phyloP scores from a whole-genome alignment of 2,888 invertebrate species.

The Thalpophila matura region DNA sequence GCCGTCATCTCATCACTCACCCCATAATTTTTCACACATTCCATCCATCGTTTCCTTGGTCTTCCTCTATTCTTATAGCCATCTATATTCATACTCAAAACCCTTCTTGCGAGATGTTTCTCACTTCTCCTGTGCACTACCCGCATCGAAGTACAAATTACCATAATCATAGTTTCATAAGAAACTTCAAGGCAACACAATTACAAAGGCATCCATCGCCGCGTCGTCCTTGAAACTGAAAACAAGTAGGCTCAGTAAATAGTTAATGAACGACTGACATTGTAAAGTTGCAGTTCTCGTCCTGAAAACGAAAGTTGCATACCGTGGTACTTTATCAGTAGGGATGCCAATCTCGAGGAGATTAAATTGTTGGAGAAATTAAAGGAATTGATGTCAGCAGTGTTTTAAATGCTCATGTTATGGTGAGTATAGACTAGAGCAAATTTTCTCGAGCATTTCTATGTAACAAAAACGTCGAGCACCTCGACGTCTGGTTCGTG shows the following conservation, averaged over 20 bases:
- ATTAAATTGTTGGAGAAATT: neutral
- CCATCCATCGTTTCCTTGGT: no score
- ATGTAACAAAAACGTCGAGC: no score
- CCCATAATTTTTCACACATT: no score
- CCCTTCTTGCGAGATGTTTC: no score
- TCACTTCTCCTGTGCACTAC: no score
- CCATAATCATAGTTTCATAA: neutral
- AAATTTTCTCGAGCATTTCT: no score
- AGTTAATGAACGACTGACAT: conserved; percentile 65
- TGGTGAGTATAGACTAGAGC: no score
- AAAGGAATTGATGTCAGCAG: neutral
- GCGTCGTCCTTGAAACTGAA: conserved; percentile 54
- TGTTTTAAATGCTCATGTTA: neutral
- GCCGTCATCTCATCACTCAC: no score
- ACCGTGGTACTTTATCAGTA: conserved; percentile 43
- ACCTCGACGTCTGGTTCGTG: no score
- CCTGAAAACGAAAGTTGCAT: conserved; percentile 73
- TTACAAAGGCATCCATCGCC: neutral
- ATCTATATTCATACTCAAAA: no score
- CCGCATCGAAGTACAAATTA: neutral
- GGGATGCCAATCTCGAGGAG: conserved; percentile 36
- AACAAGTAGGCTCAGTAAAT: conserved; percentile 54
- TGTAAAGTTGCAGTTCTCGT: conserved; percentile 69
- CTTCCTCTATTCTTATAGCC: no score
- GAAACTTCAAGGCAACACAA: neutral